Base-by-base conservation (phyloP, 2,797 vertebrate genomes). In the Phaenicophaeus curvirostris region DNA sequence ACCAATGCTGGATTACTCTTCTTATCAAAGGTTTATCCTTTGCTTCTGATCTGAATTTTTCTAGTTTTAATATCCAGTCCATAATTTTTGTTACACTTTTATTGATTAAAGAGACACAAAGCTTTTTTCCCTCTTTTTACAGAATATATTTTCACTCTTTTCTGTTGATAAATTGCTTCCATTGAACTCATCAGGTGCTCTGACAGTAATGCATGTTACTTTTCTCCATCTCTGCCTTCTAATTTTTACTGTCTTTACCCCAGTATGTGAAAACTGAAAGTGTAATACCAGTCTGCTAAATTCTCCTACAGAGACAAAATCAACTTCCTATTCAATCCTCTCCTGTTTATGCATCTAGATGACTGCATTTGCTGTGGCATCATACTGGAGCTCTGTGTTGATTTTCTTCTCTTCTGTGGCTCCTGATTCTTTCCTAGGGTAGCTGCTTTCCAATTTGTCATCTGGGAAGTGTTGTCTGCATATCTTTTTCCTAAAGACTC, bases 241-340 rank as follows among this genome's bases (percentile, higher is more conserved):
- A 35, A 66, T 89, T 93, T 83, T 85, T 71, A 48, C 61, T 35
- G 11, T 65, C 58, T 77, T 87, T 85, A 78, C n/a, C 24, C 35
- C 83, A 91, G 30, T 30, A 68, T 7, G 3, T 37, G 35, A 78
- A 89, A 87, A 27, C 24, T 67, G 30, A 2, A 74, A 74, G 54
- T 82, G 33, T 51, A 79, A 55, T 46, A 39, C 8, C 61, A 84
- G 27, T 71, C 51, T 78, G 33, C 75, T 92, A 54, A 87, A 66
- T 72, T 23, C 21, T 79, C 46, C 61, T 59, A 2, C 10, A 65
- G 46, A 91, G 86, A 53, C 68, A 87, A 85, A 94, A 93, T 93
- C 78, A 91, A 3, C 53, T 89, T 39, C 14, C 69, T 91, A 78
- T 89, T 92, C 54, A 58, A 4, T 72, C 20, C 27, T 66, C 39